phyloP scores from a whole-genome alignment of 1,140 invertebrate genomes.

The Mycetomoellerius zeteki region DNA sequence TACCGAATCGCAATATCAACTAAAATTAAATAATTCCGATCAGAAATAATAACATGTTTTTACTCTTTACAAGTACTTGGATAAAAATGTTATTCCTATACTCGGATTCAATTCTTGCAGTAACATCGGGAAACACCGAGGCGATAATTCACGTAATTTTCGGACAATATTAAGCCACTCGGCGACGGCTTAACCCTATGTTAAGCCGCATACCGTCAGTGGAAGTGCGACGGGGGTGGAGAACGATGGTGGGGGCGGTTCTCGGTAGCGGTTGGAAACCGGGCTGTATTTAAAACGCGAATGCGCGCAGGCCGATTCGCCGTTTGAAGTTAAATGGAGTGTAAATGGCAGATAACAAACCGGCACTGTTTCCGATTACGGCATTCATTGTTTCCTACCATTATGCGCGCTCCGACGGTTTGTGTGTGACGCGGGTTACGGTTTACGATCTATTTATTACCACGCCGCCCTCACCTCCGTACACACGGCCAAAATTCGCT shows the following conservation, averaged over 20 bases:
- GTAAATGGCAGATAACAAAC: conserved; percentile 88
- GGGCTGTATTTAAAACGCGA: conserved; percentile 85
- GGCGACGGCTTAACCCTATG: conserved; percentile 83
- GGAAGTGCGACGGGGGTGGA: conserved; percentile 27
- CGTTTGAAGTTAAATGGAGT: conserved; percentile 88
- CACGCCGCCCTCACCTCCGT: conserved; percentile 73
- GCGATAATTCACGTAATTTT: conserved; percentile 81
- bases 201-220: conserved; percentile 70
- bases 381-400: conserved; percentile 88
- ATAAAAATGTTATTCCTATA: not conserved
- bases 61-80: not conserved
- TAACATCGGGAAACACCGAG: conserved; percentile 37
- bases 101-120: not conserved
- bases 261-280: conserved; percentile 66
- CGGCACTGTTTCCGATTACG: conserved; percentile 87
- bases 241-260: conserved; percentile 40
- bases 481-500: conserved; percentile 76
- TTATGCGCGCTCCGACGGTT: conserved; percentile 87
- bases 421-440: conserved; percentile 85
- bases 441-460: conserved; percentile 87
- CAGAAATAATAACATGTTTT: conserved; percentile 22
- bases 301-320: conserved; percentile 85
- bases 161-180: conserved; percentile 80
- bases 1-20: not conserved
- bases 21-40: conserved; percentile 6